Percentiles rank a stretch among this genome's conserved stretches.
These are phyloP conservation scores for Rhagoletis zephyria DNA, from an alignment of 1,140 invertebrate species.

Conservation along the genomic window DNA sequence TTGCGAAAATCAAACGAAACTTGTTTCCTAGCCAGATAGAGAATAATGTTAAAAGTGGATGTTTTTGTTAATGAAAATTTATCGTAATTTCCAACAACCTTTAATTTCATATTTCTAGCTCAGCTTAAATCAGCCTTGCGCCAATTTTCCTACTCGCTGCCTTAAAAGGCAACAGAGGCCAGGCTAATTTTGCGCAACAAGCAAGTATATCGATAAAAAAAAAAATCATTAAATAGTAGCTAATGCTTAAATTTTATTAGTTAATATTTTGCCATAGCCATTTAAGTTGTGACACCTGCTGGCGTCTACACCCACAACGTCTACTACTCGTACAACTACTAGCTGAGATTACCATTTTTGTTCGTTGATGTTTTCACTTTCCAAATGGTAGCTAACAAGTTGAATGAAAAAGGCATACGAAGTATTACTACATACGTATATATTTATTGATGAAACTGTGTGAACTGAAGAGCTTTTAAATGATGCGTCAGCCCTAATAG, in stretches of 20 bases:
- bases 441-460: no score
- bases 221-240: not conserved
- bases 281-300: not conserved
- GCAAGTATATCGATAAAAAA: not conserved
- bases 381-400: not conserved
- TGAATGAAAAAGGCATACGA: no score
- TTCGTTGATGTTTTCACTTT: not conserved
- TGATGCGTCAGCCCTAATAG: no score
- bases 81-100: not conserved
- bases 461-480: no score
- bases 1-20: no score
- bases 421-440: no score
- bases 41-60: no score
- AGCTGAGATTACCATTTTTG: not conserved
- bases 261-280: not conserved
- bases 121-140: not conserved
- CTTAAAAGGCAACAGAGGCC: not conserved
- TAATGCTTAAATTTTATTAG: conserved; percentile 6
- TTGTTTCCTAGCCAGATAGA: no score
- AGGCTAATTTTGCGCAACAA: not conserved
- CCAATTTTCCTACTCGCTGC: not conserved
- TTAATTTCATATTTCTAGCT: not conserved
- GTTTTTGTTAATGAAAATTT: no score
- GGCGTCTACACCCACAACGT: not conserved
- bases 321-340: not conserved